Percentiles rank a stretch among this genome's conserved stretches.
Evolutionary conservation across 2,113 vertebrate genomes (phyloP).

Genomic region (Cheirogaleus medius): DNA sequence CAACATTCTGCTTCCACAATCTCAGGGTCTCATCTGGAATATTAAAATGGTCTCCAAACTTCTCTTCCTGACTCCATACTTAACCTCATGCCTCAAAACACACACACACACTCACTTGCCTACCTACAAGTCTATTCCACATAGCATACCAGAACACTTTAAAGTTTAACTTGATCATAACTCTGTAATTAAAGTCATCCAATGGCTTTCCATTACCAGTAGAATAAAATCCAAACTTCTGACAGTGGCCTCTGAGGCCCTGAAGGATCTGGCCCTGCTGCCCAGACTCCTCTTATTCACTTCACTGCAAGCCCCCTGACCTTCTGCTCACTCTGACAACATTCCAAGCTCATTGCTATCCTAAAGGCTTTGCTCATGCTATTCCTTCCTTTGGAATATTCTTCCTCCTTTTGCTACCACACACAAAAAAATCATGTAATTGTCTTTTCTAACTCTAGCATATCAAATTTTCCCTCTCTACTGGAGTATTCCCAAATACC

Average conservation of each 20-base stretch:
- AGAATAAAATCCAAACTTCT: neutral
- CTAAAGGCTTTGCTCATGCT: neutral
- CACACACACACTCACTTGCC: neutral
- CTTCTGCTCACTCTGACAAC: neutral
- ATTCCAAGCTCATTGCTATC: neutral
- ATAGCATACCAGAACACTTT: neutral
- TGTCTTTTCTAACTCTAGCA: neutral
- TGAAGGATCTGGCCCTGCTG: neutral
- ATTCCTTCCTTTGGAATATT: neutral
- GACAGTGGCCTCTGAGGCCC: neutral
- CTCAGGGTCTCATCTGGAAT: neutral
- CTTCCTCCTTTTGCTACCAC: neutral
- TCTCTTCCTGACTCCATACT: neutral
- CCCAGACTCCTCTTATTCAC: neutral
- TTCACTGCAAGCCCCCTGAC: neutral
- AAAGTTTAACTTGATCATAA: neutral
- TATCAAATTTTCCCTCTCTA: neutral
- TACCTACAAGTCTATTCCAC: neutral
- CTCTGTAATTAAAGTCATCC: neutral
- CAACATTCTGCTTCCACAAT: neutral
- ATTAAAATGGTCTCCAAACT: neutral
- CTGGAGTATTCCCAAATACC: neutral
- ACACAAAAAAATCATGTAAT: neutral
- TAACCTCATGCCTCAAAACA: neutral
- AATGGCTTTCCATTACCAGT: neutral